A percentile compares a stretch with the other conserved stretches of the same genome.
Evolutionary conservation across 2,797 vertebrate genomes (phyloP).

Genomic region (Calcarius lapponicus): DNA sequence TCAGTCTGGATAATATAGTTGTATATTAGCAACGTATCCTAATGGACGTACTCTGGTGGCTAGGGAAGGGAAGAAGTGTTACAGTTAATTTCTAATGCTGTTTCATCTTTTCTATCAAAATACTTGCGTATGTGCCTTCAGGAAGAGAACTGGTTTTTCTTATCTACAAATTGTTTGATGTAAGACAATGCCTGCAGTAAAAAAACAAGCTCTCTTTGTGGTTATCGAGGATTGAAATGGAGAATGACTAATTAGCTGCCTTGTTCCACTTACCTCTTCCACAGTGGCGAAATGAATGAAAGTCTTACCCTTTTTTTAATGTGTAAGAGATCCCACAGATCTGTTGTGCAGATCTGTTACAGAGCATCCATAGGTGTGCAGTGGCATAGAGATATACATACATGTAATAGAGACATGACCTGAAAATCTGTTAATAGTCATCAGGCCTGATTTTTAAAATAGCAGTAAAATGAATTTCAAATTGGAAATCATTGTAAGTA

Average conservation of each 20-base stretch:
- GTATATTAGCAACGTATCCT: background rate
- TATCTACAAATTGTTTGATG: slow-evolving; percentile 51
- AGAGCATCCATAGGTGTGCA: background rate
- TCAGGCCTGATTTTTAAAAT: background rate
- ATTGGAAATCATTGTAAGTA: background rate
- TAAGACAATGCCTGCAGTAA: slow-evolving; percentile 47
- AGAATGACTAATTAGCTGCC: slow-evolving; percentile 22
- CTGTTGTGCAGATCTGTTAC: background rate
- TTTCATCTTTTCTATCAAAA: slow-evolving; percentile 57
- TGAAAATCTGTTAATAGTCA: background rate
- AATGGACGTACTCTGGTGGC: background rate
- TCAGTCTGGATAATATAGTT: background rate
- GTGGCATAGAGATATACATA: background rate
- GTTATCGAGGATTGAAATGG: background rate
- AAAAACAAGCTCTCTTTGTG: slow-evolving; percentile 3
- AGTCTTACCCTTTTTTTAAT: background rate
- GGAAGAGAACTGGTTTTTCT: slow-evolving; percentile 42
- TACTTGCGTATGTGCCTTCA: slow-evolving; percentile 5
- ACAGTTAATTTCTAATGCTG: slow-evolving; percentile 34
- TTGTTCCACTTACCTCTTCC: slow-evolving; percentile 29
- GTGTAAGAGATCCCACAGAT: background rate
- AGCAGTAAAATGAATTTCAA: background rate
- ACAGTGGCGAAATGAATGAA: background rate
- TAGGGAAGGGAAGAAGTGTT: background rate
- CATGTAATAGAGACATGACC: background rate